Evolutionary conservation across 2,797 vertebrate species (phyloP).

Genomic region (Tapirus indicus): DNA sequence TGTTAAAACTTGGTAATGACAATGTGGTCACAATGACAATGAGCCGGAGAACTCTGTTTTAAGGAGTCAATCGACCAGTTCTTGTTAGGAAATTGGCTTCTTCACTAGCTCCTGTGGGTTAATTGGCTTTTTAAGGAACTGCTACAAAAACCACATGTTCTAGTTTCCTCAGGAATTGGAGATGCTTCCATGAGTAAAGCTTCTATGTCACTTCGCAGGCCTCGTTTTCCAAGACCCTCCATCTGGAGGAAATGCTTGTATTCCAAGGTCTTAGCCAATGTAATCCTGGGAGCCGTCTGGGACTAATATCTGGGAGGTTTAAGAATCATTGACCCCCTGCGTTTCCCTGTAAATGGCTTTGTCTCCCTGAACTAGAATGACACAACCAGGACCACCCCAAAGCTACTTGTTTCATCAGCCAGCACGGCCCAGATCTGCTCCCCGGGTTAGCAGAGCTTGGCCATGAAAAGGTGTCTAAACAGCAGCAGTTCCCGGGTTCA

Average conservation of each 20-base stretch:
- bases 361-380: neutral
- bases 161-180: slow-evolving; percentile 57
- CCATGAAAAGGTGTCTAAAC: neutral
- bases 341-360: neutral
- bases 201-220: neutral
- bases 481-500: neutral
- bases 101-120: neutral
- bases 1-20: neutral
- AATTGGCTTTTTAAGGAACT: neutral
- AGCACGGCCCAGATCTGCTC: neutral
- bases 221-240: slow-evolving; percentile 70
- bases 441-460: neutral
- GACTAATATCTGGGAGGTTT: neutral
- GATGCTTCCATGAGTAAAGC: slow-evolving; percentile 65
- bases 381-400: neutral
- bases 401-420: neutral
- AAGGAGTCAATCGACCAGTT: neutral
- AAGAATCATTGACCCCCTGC: neutral
- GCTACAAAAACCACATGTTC: slow-evolving; percentile 81
- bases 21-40: neutral
- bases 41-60: neutral
- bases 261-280: slow-evolving; percentile 4
- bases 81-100: neutral
- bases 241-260: slow-evolving; percentile 51
- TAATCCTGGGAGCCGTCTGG: neutral